Base-by-base conservation (phyloP, 1,140 invertebrate species). In the Sycophaga agraensis region DNA sequence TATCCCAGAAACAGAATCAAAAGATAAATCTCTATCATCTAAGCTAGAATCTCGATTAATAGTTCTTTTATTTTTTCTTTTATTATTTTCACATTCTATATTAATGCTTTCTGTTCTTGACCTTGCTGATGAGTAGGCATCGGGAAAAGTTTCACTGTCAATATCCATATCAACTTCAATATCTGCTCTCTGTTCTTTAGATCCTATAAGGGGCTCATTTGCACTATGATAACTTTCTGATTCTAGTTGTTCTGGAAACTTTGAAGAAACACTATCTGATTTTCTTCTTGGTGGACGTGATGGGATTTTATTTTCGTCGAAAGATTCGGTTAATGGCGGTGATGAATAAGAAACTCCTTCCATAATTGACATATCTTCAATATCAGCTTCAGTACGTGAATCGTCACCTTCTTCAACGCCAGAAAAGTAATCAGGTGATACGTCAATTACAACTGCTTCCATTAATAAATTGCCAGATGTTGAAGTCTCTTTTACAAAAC, bases 391-490 rank as follows among this genome's bases (percentile, higher is more conserved):
- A 1, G 91, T 94, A 56, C 89, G 84, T 58, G 89, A 79, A 76
- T 92, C 91, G 72, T 91, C 90, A 73, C 90, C 90, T 71, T 91
- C 90, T 75, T 91, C 90, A 1, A 86, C 86, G 17, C 85, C 82
- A 0, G 84, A 80, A 68, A 91, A 92, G 66, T 91, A 91, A 68
- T 92, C 90, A 8, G 90, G 90, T 0, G 90, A 88, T n/a, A 96
- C 91, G 68, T 96, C 93, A 50, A 95, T 94, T 4, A 96, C 89
- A 16, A 94, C 89, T 2, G 92, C 92, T 82, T 95, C 92, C 91
- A 94, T 93, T 0, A 93, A 72, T 4, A 94, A 79, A 75, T 93
- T 92, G 16, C 92, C 91, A 2, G 91, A 91, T 22, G 87, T 91
- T 0, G 92, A 93, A 0, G 91, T 91, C 81, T 96, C 92, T 76